Conservation (phyloP, 2,797 vertebrate species). For the Catharus ustulatus region DNA sequence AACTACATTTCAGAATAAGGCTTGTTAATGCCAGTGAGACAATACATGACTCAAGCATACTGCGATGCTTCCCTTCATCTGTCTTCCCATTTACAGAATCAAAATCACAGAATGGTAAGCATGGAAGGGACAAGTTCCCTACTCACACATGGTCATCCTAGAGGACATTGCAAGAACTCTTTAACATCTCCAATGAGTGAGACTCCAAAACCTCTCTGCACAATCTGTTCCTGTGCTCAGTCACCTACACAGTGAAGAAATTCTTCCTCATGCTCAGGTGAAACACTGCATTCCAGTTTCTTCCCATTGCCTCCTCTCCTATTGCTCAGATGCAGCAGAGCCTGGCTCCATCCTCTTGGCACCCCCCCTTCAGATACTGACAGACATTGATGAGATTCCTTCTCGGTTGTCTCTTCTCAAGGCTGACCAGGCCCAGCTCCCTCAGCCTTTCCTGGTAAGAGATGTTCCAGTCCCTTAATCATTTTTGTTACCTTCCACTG, state of each 20-base stretch:
- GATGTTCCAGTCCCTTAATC: neutral
- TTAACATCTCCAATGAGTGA: neutral
- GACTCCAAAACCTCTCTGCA: neutral
- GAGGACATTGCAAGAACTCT: neutral
- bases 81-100: neutral
- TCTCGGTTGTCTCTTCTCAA: accelerated
- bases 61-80: neutral
- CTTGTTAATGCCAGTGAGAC: neutral
- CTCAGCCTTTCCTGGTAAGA: neutral
- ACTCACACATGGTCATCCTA: neutral
- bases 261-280: neutral
- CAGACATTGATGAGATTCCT: accelerated
- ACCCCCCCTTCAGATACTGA: neutral
- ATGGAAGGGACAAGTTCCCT: neutral
- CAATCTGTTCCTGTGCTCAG: neutral
- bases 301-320: neutral
- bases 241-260: neutral
- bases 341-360: neutral
- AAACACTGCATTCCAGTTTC: neutral
- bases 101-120: neutral
- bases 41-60: neutral
- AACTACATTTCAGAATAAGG: constrained; percentile 3
- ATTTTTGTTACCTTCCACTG: neutral
- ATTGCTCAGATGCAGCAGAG: neutral
- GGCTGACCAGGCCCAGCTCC: neutral